phyloP scores from a whole-genome alignment of 1,140 invertebrate species.

The Leptopilina boulardi region DNA sequence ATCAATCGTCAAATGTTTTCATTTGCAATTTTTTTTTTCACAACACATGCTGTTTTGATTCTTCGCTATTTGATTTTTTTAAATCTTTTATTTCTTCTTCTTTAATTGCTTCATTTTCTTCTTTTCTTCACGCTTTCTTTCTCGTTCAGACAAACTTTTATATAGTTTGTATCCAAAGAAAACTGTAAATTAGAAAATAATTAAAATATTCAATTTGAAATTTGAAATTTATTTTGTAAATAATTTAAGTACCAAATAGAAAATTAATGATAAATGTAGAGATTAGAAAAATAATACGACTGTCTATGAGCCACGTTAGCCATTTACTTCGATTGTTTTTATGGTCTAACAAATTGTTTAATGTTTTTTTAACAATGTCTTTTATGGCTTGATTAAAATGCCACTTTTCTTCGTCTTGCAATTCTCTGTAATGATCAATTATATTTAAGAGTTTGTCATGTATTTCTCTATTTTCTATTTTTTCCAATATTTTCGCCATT shows the following conservation, averaged over 20 bases:
- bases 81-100: slow-evolving; percentile 75
- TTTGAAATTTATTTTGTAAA: neutral
- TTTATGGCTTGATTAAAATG: slow-evolving; percentile 65
- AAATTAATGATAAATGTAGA: slow-evolving; percentile 41
- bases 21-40: neutral
- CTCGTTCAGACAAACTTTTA: slow-evolving; percentile 78
- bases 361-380: slow-evolving; percentile 47
- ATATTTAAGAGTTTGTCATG: slow-evolving; percentile 65
- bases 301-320: neutral
- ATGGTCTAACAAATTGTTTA: neutral
- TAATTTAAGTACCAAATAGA: slow-evolving; percentile 43
- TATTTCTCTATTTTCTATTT: slow-evolving; percentile 46
- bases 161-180: slow-evolving; percentile 91
- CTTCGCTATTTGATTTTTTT: neutral
- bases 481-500: slow-evolving; percentile 36
- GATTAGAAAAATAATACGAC: neutral
- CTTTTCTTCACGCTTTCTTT: slow-evolving; percentile 79
- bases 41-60: neutral
- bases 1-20: neutral
- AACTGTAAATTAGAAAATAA: slow-evolving; percentile 79
- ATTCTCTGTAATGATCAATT: slow-evolving; percentile 64
- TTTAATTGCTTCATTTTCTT: slow-evolving; percentile 76
- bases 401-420: slow-evolving; percentile 66
- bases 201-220: slow-evolving; percentile 35
- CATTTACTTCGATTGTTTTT: neutral